Conservation (phyloP, 1,140 invertebrate species). For the Ganaspis sp. region DNA sequence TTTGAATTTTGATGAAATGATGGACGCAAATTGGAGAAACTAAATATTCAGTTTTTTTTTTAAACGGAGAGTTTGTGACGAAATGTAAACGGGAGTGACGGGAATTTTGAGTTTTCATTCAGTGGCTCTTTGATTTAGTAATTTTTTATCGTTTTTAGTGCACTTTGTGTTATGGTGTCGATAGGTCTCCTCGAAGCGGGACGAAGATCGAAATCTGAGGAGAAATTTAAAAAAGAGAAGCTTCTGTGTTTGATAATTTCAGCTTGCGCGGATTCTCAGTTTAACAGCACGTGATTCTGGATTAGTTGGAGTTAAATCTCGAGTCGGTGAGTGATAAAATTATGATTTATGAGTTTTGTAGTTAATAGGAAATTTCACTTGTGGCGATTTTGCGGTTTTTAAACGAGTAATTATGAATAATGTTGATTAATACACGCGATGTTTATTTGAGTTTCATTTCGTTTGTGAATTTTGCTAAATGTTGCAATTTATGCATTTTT, state of each 20-base stretch:
- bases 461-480: no score
- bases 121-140: background rate
- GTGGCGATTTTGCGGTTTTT: background rate
- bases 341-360: background rate
- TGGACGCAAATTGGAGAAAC: slow-evolving; percentile 1
- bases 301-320: slow-evolving; percentile 28
- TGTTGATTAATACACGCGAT: background rate
- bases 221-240: slow-evolving; percentile 6
- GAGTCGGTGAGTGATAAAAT: slow-evolving; percentile 22
- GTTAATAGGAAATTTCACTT: slow-evolving; percentile 5
- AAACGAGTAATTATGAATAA: background rate
- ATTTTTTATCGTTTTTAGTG: background rate
- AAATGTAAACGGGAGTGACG: slow-evolving; percentile 27
- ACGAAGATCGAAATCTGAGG: slow-evolving; percentile 20
- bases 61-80: background rate
- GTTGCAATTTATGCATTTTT: no score
- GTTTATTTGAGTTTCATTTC: no score
- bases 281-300: background rate
- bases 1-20: background rate
- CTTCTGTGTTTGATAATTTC: slow-evolving; percentile 16
- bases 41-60: background rate
- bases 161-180: slow-evolving; percentile 29
- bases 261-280: background rate
- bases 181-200: slow-evolving; percentile 3
- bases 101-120: slow-evolving; percentile 1